Conservation (phyloP, 2,113 vertebrate species). For the Notothenia rossii region DNA sequence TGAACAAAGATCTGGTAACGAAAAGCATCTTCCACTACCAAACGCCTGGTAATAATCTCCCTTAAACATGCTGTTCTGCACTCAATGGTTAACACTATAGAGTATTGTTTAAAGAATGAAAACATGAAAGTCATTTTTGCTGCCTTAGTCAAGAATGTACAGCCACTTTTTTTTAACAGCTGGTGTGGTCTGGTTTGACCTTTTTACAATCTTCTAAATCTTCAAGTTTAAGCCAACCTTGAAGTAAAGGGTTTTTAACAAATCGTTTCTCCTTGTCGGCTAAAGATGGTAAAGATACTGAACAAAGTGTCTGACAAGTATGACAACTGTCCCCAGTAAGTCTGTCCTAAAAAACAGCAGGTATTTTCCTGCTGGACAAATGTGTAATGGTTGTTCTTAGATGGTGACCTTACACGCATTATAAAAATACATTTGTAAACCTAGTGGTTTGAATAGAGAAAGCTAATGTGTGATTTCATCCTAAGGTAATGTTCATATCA, state of each 20-base stretch:
- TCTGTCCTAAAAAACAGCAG: not conserved
- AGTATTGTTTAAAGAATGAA: not conserved
- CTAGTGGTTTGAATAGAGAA: not conserved
- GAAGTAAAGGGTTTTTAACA: too few species aligned
- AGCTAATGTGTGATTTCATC: not conserved
- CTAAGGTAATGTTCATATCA: not conserved
- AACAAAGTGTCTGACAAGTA: not conserved
- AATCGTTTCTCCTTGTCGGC: not conserved
- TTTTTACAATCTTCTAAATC: too few species aligned
- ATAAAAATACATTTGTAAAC: not conserved
- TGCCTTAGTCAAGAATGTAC: not conserved
- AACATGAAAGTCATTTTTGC: not conserved
- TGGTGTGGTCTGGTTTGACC: too few species aligned
- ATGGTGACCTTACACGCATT: not conserved
- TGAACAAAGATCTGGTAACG: conserved; percentile 19
- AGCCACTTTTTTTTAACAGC: not conserved
- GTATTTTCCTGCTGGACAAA: not conserved
- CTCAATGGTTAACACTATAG: not conserved
- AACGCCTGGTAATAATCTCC: conserved; percentile 34
- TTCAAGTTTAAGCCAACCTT: too few species aligned
- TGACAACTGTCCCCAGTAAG: not conserved
- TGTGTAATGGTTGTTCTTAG: not conserved
- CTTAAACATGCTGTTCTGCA: not conserved
- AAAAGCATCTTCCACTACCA: conserved; percentile 13
- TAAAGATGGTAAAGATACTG: not conserved